These are phyloP conservation scores for Archips xylosteana DNA, from an alignment of 2,888 invertebrate species.

Conservation along the genomic window DNA sequence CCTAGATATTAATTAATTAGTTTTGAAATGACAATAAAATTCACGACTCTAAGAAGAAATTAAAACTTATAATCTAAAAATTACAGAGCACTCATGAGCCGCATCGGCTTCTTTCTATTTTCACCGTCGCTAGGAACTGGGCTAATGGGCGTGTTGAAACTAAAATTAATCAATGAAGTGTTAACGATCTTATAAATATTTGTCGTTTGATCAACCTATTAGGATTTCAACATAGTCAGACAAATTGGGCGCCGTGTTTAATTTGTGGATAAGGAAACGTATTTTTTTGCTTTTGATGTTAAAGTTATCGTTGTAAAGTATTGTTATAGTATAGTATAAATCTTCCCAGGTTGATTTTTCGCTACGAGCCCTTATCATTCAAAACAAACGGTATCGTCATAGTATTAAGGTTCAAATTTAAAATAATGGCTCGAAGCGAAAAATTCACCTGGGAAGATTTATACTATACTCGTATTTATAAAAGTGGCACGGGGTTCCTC, in stretches of 20 bases:
- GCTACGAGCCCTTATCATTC: no score
- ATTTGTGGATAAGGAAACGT: conserved; percentile 2
- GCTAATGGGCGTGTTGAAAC: conserved; percentile 38
- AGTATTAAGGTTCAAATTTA: no score
- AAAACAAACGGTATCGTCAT: no score
- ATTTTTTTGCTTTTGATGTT: conserved; percentile 3
- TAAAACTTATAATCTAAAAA: not conserved
- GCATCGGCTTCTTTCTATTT: conserved; percentile 19
- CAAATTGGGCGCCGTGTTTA: conserved; percentile 19
- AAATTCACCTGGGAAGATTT: no score
- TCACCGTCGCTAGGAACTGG: conserved; percentile 11
- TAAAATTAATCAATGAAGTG: conserved; percentile 46
- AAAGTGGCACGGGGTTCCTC: no score
- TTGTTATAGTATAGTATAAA: no score
- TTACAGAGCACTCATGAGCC: conserved; percentile 1
- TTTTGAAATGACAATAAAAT: not conserved
- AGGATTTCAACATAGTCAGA: conserved; percentile 19
- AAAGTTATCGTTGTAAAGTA: not conserved
- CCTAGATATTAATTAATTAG: not conserved
- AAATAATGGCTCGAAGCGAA: no score
- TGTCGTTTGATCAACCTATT: conserved; percentile 31
- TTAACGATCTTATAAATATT: conserved; percentile 34
- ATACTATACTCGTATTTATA: no score
- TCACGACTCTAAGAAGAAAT: not conserved
- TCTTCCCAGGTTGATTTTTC: no score